Evolutionary conservation across 1,140 invertebrate genomes (phyloP), one percentile per base, ranked within the genome.

Genomic region (Dysdera silvatica): DNA sequence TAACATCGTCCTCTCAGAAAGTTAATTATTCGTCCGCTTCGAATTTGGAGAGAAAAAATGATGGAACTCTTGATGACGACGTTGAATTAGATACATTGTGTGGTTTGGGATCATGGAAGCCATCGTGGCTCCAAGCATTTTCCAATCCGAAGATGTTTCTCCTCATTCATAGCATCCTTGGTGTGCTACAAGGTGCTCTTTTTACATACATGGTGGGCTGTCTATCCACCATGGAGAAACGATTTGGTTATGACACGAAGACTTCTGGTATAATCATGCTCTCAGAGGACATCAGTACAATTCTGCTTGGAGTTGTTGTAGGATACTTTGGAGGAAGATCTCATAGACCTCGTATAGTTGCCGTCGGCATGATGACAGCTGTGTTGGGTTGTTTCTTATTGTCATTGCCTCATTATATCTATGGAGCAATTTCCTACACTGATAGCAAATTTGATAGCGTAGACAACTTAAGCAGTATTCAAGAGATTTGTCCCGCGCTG

Each of bases 151-250:
- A 86, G 57, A 80, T 81, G 0, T 89, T 87, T 67, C 81, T 89
- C 2, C 73, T 87, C 47, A 74, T 87, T 0, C 89, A 87, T 66
- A 86, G 86, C 41, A 73, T 87, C 8, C 75, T 88, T 2, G 87
- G 85, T 8, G 83, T 85, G 66, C 81, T 86, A 48, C 86, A 87
- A 68, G 83, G 83, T 16, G 86, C 87, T 57, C 82, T 84, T 62
- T 87, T 84, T 69, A 81, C 85, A 2, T 89, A 89, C 70, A 85
- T 86, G 61, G 85, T 85, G 68, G 86, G 85, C 10, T 87, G 85
- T 6, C 83, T 89, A 41, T 87, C 86, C 31, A 90, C 87, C 0
- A 77, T 89, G 28, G 87, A 90, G 72, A 89, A 89, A 70, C 79
- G 86, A 63, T 89, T 87, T 72, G 87, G 85, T 69, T 87, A 89